Conservation (phyloP, 92 coral and sea anemone species). For the Virgularia gustaviana region DNA sequence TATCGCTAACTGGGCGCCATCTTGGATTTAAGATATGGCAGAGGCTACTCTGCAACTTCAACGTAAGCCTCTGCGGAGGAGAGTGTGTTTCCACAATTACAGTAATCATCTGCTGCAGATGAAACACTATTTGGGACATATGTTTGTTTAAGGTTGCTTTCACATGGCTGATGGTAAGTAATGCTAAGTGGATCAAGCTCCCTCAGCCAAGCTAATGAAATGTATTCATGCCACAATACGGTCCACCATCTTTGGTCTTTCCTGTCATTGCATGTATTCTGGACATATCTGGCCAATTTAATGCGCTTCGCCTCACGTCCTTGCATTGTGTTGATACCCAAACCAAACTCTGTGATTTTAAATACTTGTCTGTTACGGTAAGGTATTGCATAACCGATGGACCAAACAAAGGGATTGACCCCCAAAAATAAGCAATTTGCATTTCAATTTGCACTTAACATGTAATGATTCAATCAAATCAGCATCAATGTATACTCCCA, state of each 20-base stretch:
- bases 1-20: no score
- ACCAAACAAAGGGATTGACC: conserved; percentile 58
- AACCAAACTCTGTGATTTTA: conserved; percentile 52
- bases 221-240: conserved; percentile 60
- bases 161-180: conserved; percentile 14
- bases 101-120: conserved; percentile 22
- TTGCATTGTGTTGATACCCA: conserved; percentile 65
- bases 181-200: conserved; percentile 58
- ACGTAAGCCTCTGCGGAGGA: no score
- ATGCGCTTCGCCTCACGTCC: conserved; percentile 62
- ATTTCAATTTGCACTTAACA: conserved; percentile 56
- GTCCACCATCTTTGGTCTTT: conserved; percentile 56
- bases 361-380: conserved; percentile 50
- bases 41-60: no score
- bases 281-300: conserved; percentile 48
- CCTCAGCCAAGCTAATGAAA: conserved; percentile 55
- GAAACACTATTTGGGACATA: conserved; percentile 45
- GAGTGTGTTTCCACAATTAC: conserved; percentile 58
- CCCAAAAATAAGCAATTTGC: conserved; percentile 43
- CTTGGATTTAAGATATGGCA: no score
- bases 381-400: conserved; percentile 62
- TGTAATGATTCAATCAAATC: conserved; percentile 39
- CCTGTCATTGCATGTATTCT: conserved; percentile 59
- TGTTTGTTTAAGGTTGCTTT: conserved; percentile 30
- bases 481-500: not conserved